These are phyloP conservation scores for Orthosia gothica DNA, from an alignment of 2,888 invertebrate species.

Conservation along the genomic window DNA sequence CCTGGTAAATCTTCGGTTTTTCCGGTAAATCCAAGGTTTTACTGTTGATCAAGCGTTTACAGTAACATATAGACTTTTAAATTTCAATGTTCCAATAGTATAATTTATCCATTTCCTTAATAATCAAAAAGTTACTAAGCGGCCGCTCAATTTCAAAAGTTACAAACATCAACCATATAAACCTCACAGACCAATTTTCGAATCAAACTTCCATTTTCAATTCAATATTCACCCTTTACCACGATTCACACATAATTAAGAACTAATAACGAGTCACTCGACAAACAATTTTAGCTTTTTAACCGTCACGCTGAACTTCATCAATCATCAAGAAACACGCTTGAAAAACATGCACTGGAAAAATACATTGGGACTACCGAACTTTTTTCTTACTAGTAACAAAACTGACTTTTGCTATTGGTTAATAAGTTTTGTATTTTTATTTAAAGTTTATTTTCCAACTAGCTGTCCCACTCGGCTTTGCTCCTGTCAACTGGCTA, in stretches of 20 bases:
- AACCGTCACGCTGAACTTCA: slow-evolving; percentile 62
- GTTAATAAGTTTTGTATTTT: too few relatives aligned
- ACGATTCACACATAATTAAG: slow-evolving; percentile 61
- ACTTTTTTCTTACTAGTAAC: too few relatives aligned
- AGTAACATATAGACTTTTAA: too few relatives aligned
- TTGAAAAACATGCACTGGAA: slow-evolving; percentile 68
- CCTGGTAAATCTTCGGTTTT: too few relatives aligned
- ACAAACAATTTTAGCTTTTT: slow-evolving; percentile 69
- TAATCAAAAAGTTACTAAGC: neutral
- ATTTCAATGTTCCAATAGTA: too few relatives aligned
- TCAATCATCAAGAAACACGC: slow-evolving; percentile 70
- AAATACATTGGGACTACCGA: too few relatives aligned
- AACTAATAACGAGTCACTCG: slow-evolving; percentile 65
- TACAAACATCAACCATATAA: neutral
- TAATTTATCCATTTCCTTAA: neutral
- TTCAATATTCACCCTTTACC: slow-evolving; percentile 24
- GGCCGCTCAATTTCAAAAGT: neutral
- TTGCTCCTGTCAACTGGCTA: too few relatives aligned
- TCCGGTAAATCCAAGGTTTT: too few relatives aligned
- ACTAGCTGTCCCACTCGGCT: too few relatives aligned
- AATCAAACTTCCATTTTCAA: slow-evolving; percentile 27
- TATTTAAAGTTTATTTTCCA: too few relatives aligned
- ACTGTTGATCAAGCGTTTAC: too few relatives aligned
- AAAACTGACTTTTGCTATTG: too few relatives aligned
- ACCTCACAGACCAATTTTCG: slow-evolving; percentile 6